Evolutionary conservation across 2,113 vertebrate genomes (phyloP).

Genomic region (Ptilorrhoa leucosticta): DNA sequence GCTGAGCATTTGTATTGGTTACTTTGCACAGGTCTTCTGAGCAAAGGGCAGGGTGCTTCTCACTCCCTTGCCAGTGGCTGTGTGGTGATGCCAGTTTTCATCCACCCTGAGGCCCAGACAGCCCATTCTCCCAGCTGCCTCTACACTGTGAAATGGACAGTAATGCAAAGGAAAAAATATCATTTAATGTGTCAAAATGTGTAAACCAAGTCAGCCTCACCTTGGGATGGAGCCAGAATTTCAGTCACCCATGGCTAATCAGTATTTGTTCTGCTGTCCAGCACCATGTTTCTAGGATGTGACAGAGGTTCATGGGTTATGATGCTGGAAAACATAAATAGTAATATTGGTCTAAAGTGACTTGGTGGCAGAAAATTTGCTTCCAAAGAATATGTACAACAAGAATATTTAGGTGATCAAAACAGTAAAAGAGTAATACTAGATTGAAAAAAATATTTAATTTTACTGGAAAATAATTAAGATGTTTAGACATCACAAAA

Average conservation of each 20-base stretch:
- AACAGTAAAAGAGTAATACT: neutral
- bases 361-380: neutral
- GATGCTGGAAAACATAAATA: neutral
- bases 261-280: neutral
- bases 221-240: neutral
- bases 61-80: neutral
- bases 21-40: neutral
- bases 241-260: neutral
- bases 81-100: neutral
- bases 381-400: neutral
- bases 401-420: neutral
- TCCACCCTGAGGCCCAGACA: neutral
- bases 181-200: neutral
- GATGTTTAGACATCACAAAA: neutral
- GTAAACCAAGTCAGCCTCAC: neutral
- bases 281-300: neutral
- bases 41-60: neutral
- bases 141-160: neutral
- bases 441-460: neutral
- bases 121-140: neutral
- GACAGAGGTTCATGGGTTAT: neutral
- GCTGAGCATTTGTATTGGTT: neutral
- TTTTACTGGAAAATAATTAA: neutral
- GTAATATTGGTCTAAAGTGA: neutral
- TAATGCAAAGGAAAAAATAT: neutral